These are phyloP conservation scores for Bombus turneri DNA, from an alignment of 1,140 invertebrate genomes.

Conservation along the genomic window DNA sequence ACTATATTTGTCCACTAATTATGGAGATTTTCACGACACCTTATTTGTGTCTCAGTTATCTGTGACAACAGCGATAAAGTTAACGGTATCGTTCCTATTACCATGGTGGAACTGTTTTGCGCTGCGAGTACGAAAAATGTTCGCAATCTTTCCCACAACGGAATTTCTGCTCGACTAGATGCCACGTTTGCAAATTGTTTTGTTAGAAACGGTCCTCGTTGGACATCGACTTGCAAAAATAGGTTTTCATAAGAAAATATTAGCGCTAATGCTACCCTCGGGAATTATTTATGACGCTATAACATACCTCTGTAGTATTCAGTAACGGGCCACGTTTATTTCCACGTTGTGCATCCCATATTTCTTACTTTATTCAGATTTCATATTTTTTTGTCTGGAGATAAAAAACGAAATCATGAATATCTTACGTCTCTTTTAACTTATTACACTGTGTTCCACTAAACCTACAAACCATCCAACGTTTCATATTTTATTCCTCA, in stretches of 20 bases:
- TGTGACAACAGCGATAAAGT: background rate
- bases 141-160: too few relatives aligned
- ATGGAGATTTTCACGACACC: background rate
- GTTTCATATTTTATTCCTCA: background rate
- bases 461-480: background rate
- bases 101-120: background rate
- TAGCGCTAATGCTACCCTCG: background rate
- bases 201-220: background rate
- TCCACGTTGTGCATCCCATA: slow-evolving; percentile 37
- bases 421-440: slow-evolving; percentile 46
- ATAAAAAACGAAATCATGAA: slow-evolving; percentile 53
- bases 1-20: background rate
- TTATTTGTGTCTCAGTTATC: background rate
- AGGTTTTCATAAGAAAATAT: slow-evolving; percentile 26
- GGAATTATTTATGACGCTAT: slow-evolving; percentile 20
- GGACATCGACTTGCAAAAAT: background rate
- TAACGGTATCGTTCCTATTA: background rate
- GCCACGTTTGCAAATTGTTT: too few relatives aligned
- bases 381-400: slow-evolving; percentile 36
- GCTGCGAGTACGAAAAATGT: background rate
- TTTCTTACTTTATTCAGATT: slow-evolving; percentile 50
- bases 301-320: slow-evolving; percentile 15
- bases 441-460: background rate
- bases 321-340: slow-evolving; percentile 43
- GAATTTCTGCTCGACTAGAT: background rate